These are phyloP conservation scores for Brachypterus glaber DNA, from an alignment of 2,888 invertebrate genomes.

Conservation along the genomic window DNA sequence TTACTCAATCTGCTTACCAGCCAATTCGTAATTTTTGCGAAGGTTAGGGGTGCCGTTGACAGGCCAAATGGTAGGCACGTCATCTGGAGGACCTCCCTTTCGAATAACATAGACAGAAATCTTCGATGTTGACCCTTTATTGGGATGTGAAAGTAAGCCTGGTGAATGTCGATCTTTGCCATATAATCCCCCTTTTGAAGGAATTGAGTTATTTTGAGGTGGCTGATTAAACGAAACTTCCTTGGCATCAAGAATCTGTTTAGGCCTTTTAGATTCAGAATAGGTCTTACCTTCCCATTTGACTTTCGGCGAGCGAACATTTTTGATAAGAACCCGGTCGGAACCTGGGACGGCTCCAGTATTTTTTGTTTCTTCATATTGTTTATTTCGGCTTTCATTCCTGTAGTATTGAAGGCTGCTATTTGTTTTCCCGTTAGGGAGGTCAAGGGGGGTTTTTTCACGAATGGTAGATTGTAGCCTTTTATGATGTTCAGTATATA, in stretches of 20 bases:
- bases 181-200: constrained; percentile 15
- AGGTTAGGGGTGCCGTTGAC: constrained; percentile 21
- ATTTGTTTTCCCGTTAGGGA: background rate
- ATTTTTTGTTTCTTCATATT: background rate
- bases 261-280: constrained; percentile 17
- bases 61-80: constrained; percentile 24
- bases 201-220: constrained; percentile 18
- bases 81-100: background rate
- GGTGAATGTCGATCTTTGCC: constrained; percentile 8
- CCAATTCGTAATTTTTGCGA: constrained; percentile 24
- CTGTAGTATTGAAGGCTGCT: constrained; percentile 1
- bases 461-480: constrained; percentile 14
- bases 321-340: constrained; percentile 13
- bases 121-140: constrained; percentile 3
- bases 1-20: constrained; percentile 14
- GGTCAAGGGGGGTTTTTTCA: constrained; percentile 7
- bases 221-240: constrained; percentile 18
- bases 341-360: background rate
- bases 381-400: constrained; percentile 6
- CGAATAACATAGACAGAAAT: constrained; percentile 3
- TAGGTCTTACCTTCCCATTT: constrained; percentile 11
- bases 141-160: constrained; percentile 12
- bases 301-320: constrained; percentile 15
- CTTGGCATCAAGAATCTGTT: constrained; percentile 13
- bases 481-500: constrained; percentile 11